Base-by-base conservation (phyloP, 2,113 vertebrate species). In the Odontophorus gujanensis region DNA sequence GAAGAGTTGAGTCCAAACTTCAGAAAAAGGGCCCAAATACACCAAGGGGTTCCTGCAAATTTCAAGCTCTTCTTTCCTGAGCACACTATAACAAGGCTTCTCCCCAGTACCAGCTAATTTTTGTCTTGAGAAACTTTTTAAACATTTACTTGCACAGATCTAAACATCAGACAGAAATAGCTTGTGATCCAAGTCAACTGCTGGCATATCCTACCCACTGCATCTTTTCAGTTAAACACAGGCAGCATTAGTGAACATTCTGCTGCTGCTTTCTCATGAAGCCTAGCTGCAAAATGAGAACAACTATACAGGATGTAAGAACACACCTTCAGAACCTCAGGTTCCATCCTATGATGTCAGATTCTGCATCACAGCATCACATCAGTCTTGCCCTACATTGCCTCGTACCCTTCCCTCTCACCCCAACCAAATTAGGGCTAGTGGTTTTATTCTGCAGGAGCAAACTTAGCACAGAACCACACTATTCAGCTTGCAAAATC, bases 401-500 rank as follows among this genome's bases (percentile, higher is more conserved):
- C 26, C 55, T 81, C 57, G 40, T 69, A 9, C 45, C 7, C 7
- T 75, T 43, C 34, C 17, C 26, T 19, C 19, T 58, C 55, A 58
- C 55, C 18, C 32, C 55, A 58, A 66, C 18, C 25, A 83, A 77
- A 2, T 36, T 51, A 65, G 5, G 7, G 30, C 51, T 55, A 78
- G 47, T 8, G 18, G 43, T 81, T 90, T 75, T 65, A 40, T 81
- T 15, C 66, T 61, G 48, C 42, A 85, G 34, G 1, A 72, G 48
- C 69, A 89, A 68, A 65, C 36, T 7, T 81, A 26, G 7, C 36
- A 71, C 11, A 57, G 13, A 84, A 50, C 7, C 24, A 9, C 48
- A n/a, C 0, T 5, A 2, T 18, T 81, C 48, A 42, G 5, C 6
- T 43, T 38, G 55, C 1, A 0, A 77, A 80, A 8, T 7, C 13